phyloP scores from a whole-genome alignment of 2,113 vertebrate species.

The Epinephelus fuscoguttatus region DNA sequence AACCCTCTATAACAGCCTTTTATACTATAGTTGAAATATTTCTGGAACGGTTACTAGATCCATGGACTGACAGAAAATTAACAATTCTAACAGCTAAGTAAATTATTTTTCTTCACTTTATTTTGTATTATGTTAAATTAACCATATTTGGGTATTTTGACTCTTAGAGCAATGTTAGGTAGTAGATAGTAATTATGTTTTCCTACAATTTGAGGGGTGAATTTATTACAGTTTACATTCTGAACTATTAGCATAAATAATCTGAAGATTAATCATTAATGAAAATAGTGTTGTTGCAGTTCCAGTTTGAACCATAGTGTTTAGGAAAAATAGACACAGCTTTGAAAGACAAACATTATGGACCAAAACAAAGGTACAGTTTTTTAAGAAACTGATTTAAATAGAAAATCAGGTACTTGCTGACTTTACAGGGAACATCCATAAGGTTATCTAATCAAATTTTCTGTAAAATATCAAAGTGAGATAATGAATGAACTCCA shows the following conservation, averaged over 20 bases:
- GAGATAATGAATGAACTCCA: slow-evolving; percentile 15
- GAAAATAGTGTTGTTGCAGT: background rate
- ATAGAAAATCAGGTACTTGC: background rate
- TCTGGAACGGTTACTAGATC: background rate
- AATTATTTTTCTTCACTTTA: background rate
- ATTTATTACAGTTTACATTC: background rate
- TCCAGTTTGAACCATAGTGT: background rate
- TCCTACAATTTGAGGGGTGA: background rate
- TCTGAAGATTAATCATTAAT: background rate
- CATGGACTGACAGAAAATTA: background rate
- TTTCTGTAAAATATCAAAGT: background rate
- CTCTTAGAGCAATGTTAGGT: background rate
- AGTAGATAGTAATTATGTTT: background rate
- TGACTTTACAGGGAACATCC: background rate
- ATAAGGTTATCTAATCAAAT: background rate
- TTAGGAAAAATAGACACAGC: background rate
- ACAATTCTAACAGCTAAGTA: background rate
- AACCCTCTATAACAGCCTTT: background rate
- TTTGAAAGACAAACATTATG: background rate
- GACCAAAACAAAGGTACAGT: background rate
- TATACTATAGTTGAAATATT: background rate
- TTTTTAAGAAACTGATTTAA: background rate
- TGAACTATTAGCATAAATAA: background rate
- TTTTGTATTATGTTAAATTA: background rate
- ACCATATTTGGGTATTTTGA: background rate